Conservation (phyloP, 2,113 vertebrate genomes). For the Indicator maculatus region DNA sequence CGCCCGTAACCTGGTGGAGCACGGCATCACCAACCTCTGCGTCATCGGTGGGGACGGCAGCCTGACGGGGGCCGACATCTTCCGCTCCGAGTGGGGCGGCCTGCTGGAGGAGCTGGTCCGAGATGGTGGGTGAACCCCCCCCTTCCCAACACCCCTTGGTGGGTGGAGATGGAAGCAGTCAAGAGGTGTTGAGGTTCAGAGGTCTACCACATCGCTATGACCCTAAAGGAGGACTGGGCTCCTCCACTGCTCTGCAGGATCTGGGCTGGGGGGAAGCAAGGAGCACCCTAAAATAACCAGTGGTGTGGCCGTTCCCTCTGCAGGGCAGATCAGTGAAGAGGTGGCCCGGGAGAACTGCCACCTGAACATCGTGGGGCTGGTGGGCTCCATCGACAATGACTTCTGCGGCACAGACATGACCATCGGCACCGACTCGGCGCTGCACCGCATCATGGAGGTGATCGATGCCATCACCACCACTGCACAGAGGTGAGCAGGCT, state of each 20-base stretch:
- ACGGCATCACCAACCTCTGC: slow-evolving; percentile 92
- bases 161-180: accelerated
- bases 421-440: slow-evolving; percentile 90
- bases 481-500: slow-evolving; percentile 81
- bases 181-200: neutral
- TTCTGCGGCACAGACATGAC: slow-evolving; percentile 97
- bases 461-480: slow-evolving; percentile 93
- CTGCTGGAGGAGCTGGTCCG: slow-evolving; percentile 86
- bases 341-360: slow-evolving; percentile 76
- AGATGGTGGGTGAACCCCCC: slow-evolving; percentile 74
- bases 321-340: slow-evolving; percentile 87
- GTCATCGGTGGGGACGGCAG: slow-evolving; percentile 95
- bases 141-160: accelerated
- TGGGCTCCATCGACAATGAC: slow-evolving; percentile 94
- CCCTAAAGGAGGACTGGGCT: neutral
- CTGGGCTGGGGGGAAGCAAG: accelerated
- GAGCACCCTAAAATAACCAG: accelerated
- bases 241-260: neutral
- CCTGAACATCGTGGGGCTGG: slow-evolving; percentile 90
- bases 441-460: slow-evolving; percentile 94
- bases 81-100: slow-evolving; percentile 88
- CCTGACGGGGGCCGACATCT: slow-evolving; percentile 91
- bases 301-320: accelerated
- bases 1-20: slow-evolving; percentile 88
- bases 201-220: neutral